Evolutionary conservation across 2,797 vertebrate genomes (phyloP), one percentile per base, ranked within the genome.

Genomic region (Luscinia megarhynchos): DNA sequence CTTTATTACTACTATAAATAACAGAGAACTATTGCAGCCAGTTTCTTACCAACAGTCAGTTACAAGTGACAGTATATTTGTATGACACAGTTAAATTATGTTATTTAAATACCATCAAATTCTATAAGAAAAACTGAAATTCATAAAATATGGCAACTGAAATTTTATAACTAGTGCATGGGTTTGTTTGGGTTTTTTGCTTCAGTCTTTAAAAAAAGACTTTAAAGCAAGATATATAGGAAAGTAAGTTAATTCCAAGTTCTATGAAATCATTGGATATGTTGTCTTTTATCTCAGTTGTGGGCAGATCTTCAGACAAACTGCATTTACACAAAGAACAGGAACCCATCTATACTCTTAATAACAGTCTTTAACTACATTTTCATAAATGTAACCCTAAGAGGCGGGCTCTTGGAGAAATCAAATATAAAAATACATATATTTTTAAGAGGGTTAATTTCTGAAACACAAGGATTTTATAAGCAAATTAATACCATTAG

Each of bases 1-100:
- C 76, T 95, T 90, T 84, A 87, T 81, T 93, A 88, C 79, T 82
- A 61, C 77, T 83, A 82, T 82, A 92, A 92, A 88, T 90, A 89
- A 51, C 83, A 18, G 48, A 64, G 86, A 89, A 59, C 23, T 68
- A 38, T 76, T 84, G 41, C 67, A 80, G 36, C 24, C 59, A 59
- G 38, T 72, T 90, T 95, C 59, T 93, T 51, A 76, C 62, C 73
- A 81, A 70, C 73, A 77, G 54, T 62, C 34, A 94, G 67, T 69
- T 84, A 76, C 9, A 66, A 88, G 16, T 8, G 34, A 72, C 46
- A 59, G 34, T 45, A 8, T 9, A 54, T 51, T 69, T 86, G 46
- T 80, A 81, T 4, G 10, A 46, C 48, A 50, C 64, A 85, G 50
- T 34, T 73, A 80, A 84, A 66, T 58, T 76, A 93, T 19, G 5